phyloP scores from a whole-genome alignment of 2,888 invertebrate species.

The Limenitis arthemis region DNA sequence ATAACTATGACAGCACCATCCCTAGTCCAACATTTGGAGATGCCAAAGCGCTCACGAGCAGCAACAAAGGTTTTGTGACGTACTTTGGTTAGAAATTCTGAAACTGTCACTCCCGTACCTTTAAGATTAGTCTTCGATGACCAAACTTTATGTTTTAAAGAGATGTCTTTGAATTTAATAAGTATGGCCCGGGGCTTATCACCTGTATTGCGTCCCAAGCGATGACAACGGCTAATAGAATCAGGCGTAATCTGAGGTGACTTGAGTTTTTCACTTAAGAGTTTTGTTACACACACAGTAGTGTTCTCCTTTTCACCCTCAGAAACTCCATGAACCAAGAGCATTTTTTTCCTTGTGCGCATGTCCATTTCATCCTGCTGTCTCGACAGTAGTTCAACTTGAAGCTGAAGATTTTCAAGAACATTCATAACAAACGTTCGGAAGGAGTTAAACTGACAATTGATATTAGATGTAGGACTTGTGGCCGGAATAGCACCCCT shows the following conservation, averaged over 20 bases:
- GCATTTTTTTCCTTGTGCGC: neutral
- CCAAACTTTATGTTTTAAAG: neutral
- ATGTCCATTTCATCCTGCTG: neutral
- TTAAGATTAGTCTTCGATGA: neutral
- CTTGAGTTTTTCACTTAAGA: neutral
- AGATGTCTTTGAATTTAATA: neutral
- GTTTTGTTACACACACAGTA: too few species aligned
- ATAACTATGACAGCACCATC: conserved; percentile 9
- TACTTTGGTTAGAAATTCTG: conserved; percentile 12
- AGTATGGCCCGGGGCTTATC: conserved; percentile 5
- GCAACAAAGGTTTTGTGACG: conserved; percentile 10
- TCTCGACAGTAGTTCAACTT: neutral
- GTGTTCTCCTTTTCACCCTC: neutral
- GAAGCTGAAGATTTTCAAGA: neutral
- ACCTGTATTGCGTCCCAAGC: neutral
- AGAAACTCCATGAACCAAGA: neutral
- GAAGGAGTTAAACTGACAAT: neutral
- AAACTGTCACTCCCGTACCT: conserved; percentile 7
- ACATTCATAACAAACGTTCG: neutral
- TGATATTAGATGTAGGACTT: neutral
- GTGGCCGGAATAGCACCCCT: neutral
- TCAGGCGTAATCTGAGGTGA: neutral
- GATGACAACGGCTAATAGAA: neutral
- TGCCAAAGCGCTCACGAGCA: conserved; percentile 10
- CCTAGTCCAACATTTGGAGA: conserved; percentile 12